Evolutionary conservation across 1,140 invertebrate genomes (phyloP), one percentile per base, ranked within the genome.

Genomic region (Drosophila yakuba): DNA sequence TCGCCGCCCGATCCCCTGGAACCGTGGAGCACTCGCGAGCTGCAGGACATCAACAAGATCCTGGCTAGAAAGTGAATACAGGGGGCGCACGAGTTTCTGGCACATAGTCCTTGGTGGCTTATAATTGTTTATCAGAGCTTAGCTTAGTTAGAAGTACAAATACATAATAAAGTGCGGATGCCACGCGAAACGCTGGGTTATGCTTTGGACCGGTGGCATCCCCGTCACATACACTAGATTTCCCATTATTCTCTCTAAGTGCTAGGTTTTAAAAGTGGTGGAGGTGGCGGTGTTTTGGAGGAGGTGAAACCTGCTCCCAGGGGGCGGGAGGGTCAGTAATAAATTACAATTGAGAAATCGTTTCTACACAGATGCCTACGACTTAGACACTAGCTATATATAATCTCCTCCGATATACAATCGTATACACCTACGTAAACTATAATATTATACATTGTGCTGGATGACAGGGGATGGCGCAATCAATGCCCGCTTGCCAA

Each of bases 21-120:
- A 80, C 94, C 95, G 2, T 96, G 96, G 96, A 96, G 95, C 89
- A 96, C 95, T 17, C 93, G 94, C 63, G 94, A 93, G 67, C 95
- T 96, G 73, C 94, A 94, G 58, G 95, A 95, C 91, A 96, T 96
- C 93, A 96, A 96, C 91, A 94, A 95, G 71, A 95, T 96, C 84
- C 93, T 96, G 58, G 85, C 86, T 28, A 81, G 68, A 23, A 92
- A 91, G 61, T 79, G 76, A 58, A 72, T 2, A 36, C 15, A 73
- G 3, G 3, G 7, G 7, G 8, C 32, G 2, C 8, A 15, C 8
- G 2, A 41, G 23, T 25, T 47, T 43, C 60, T 69, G 56, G 74
- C 74, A 77, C 66, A 56, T 77, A 78, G 71, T 78, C 73, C 63
- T 61, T 78, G 54, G 39, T 69, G 43, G 61, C 72, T 76, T 75